Evolutionary conservation across 2,797 vertebrate species (phyloP), one percentile per base, ranked within the genome.

Genomic region (Phyllotis vaccarum): DNA sequence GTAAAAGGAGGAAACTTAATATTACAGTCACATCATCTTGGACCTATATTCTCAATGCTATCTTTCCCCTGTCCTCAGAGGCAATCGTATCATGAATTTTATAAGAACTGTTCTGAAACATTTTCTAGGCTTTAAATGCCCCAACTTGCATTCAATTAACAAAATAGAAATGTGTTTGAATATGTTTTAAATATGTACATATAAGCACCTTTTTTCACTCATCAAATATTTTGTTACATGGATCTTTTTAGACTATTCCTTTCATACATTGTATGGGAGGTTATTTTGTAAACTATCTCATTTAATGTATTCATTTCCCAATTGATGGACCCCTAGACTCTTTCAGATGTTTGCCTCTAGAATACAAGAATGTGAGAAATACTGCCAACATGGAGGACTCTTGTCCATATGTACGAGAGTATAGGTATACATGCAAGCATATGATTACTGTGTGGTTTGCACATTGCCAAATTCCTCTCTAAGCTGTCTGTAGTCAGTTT

Each of bases 1-100:
- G 82, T 49, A 80, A 95, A 91, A 91, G 8, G 92, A 92, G 89
- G 68, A 62, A 96, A 43, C 10, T 24, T 93, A 79, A 80, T 49
- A 11, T 46, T 83, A 93, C 86, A 93, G 17, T 89, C 27, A 37
- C 13, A 78, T 74, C 62, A 87, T 60, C 22, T 85, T 70, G 58
- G 29, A 72, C 27, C 46, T n/a, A 92, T 19, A 83, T 72, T 91
- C 21, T 49, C 16, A 86, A 89, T 74, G 52, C 31, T 62, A 86
- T 68, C 78, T 90, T 85, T 92, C 92, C 31, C 19, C 58, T 64
- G 24, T 96, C 72, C 19, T 93, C n/a, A 86, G 72, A 89, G 66
- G 72, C 52, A 72, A 82, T 86, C 7, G 5, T 37, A 82, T 91
- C 13, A 92, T 78, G 72, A 94, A 96, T 78, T 85, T 81, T 34